A percentile compares a stretch with the other conserved stretches of the same genome.
phyloP scores from a whole-genome alignment of 2,888 invertebrate species.

The Trissolcus brochymenae region DNA sequence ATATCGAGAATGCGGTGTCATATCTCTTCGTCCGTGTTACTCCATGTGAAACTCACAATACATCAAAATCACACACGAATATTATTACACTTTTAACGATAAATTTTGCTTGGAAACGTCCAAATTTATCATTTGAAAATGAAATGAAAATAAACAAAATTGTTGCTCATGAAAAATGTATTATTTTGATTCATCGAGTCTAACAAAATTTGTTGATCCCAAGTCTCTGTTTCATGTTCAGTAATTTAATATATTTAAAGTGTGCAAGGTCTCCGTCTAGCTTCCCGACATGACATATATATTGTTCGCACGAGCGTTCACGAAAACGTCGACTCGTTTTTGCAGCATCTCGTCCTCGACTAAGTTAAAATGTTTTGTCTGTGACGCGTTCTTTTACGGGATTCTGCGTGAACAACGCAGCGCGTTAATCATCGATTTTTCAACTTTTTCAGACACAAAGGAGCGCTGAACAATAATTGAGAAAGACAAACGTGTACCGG shows the following conservation, averaged over 20 bases:
- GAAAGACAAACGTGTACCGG: constrained; percentile 6
- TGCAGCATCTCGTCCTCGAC: constrained; percentile 35
- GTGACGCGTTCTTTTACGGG: constrained; percentile 48
- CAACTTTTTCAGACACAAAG: constrained; percentile 24
- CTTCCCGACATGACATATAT: constrained; percentile 52
- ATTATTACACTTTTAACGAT: too few relatives aligned
- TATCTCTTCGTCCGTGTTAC: constrained; percentile 68
- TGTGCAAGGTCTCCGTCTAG: constrained; percentile 7
- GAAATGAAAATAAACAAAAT: too few relatives aligned
- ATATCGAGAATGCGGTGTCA: constrained; percentile 66
- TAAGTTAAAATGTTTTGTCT: constrained; percentile 69
- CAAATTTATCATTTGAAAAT: too few relatives aligned
- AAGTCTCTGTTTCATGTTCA: not conserved
- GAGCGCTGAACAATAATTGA: constrained; percentile 14
- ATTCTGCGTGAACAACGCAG: constrained; percentile 47
- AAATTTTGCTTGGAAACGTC: too few relatives aligned
- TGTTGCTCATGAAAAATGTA: too few relatives aligned
- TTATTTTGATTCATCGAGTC: too few relatives aligned
- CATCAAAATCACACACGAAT: constrained; percentile 63
- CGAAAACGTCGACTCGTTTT: constrained; percentile 56
- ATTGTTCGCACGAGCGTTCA: constrained; percentile 60
- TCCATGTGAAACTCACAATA: constrained; percentile 64
- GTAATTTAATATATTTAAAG: constrained; percentile 5
- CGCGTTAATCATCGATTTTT: constrained; percentile 54
- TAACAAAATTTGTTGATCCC: too few relatives aligned